These are phyloP conservation scores for Blennius ocellaris DNA, from an alignment of 2,113 vertebrate genomes.

Conservation along the genomic window DNA sequence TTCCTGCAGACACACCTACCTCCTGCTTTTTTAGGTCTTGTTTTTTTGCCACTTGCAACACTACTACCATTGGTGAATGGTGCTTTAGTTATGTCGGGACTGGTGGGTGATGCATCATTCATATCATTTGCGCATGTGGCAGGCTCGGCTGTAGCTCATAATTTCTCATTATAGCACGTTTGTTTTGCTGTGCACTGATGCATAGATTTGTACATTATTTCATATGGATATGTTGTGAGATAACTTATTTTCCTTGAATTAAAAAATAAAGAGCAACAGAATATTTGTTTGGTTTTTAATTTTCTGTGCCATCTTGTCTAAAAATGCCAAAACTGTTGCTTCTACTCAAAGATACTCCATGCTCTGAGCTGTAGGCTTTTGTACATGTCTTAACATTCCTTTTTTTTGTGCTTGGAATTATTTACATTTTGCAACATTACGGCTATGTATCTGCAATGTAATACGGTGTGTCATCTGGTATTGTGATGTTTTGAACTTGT, in stretches of 20 bases:
- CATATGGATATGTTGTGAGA: constrained; percentile 94
- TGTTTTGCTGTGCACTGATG: constrained; percentile 87
- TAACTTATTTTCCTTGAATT: constrained; percentile 87
- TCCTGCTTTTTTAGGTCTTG: constrained; percentile 39
- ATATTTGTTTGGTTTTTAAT: constrained; percentile 73
- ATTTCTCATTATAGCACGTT: constrained; percentile 25
- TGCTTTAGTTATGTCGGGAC: constrained; percentile 83
- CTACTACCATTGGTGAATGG: constrained; percentile 47
- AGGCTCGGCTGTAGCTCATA: constrained; percentile 22
- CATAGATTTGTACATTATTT: constrained; percentile 93
- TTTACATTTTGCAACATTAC: constrained; percentile 31
- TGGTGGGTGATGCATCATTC: constrained; percentile 35
- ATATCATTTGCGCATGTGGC: constrained; percentile 13
- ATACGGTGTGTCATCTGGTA: constrained; percentile 29
- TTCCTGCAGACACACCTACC: constrained; percentile 59
- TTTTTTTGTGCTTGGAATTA: constrained; percentile 31
- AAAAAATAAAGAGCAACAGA: constrained; percentile 65
- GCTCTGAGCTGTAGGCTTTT: constrained; percentile 42
- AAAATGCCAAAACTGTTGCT: constrained; percentile 77
- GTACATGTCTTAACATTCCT: constrained; percentile 57
- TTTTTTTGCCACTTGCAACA: constrained; percentile 12
- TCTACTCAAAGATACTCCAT: constrained; percentile 64
- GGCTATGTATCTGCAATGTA: constrained; percentile 45
- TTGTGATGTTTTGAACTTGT: constrained; percentile 50
- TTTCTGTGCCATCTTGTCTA: constrained; percentile 66